Evolutionary conservation across 2,113 vertebrate genomes (phyloP), one percentile per base, ranked within the genome.

Genomic region (Microtus richardsoni): DNA sequence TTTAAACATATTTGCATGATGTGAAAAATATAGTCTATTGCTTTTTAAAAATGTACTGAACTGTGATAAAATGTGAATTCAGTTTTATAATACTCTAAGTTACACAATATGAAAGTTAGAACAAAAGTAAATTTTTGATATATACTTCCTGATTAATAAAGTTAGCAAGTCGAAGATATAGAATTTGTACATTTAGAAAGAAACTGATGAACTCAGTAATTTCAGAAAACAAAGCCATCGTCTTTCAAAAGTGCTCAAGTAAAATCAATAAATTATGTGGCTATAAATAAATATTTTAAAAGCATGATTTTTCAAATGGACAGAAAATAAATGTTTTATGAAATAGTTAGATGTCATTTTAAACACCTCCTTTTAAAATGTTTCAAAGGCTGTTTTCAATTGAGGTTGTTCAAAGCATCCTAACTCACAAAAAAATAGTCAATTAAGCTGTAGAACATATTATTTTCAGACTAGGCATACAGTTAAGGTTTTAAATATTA

Each of bases 401-500:
- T 93, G 49, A 93, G 49, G 84, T 95, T 98, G 96, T 96, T 96
- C 90, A 98, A 97, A 98, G 96, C 96, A 80, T 92, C 58, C 85
- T 64, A 66, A 94, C 97, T 96, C 33, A 79, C 75, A 86, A 91
- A 88, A 93, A 93, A 88, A 19, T 49, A 49, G 74, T 24, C 97
- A 98, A 96, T 98, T 98, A 96, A 97, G 68, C 91, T 97, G 80
- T 95, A 88, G 97, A 80, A 97, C 97, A 94, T 89, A 98, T 94
- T 98, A 94, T 97, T 98, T 98, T 97, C 92, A 97, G 96, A 84
- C 33, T 52, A 97, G 52, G 95, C 94, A 95, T 95, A 91, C 66
- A 96, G 91, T 96, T 98, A 97, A 97, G 96, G 60, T 91, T 97
- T 94, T 97, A 97, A 97, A 98, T 97, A 97, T 97, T 98, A 97